Percentiles rank a stretch among this genome's conserved stretches.
Evolutionary conservation across 2,888 invertebrate species (phyloP).

Genomic region (Myathropa florea): DNA sequence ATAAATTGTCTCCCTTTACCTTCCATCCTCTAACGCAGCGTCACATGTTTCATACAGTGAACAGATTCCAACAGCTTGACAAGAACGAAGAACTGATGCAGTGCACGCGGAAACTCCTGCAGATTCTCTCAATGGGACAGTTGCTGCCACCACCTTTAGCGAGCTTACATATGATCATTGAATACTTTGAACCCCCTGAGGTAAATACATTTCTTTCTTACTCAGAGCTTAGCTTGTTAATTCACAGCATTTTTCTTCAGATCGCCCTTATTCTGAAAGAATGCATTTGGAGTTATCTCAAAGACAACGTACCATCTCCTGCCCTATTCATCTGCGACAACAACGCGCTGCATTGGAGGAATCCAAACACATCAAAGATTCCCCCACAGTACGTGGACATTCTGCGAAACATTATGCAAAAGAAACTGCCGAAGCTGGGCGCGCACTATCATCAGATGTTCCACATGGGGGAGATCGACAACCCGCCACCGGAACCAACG

Average conservation of each 20-base stretch:
- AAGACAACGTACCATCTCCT: constrained; percentile 93
- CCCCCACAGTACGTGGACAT: constrained; percentile 90
- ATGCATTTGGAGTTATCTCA: constrained; percentile 94
- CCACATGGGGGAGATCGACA: constrained; percentile 77
- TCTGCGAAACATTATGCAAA: constrained; percentile 88
- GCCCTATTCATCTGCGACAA: constrained; percentile 87
- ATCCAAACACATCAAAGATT: constrained; percentile 86
- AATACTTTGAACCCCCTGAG: constrained; percentile 87
- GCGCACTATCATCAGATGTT: constrained; percentile 90
- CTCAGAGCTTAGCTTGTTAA: neutral
- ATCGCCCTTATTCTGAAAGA: constrained; percentile 90
- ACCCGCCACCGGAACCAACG: constrained; percentile 40
- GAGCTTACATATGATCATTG: constrained; percentile 88
- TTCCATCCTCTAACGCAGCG: neutral
- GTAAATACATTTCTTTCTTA: constrained; percentile 63
- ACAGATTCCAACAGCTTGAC: constrained; percentile 77
- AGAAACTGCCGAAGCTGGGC: constrained; percentile 88
- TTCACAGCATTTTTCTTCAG: constrained; percentile 79
- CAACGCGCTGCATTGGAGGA: constrained; percentile 89
- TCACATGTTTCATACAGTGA: constrained; percentile 74
- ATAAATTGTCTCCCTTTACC: constrained; percentile 50
- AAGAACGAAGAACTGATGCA: constrained; percentile 77
- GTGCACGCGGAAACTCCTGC: constrained; percentile 85
- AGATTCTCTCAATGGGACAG: constrained; percentile 92
- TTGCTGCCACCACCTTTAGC: constrained; percentile 91